Conservation (phyloP, 2,888 invertebrate species). For the Dorcus hopei region DNA sequence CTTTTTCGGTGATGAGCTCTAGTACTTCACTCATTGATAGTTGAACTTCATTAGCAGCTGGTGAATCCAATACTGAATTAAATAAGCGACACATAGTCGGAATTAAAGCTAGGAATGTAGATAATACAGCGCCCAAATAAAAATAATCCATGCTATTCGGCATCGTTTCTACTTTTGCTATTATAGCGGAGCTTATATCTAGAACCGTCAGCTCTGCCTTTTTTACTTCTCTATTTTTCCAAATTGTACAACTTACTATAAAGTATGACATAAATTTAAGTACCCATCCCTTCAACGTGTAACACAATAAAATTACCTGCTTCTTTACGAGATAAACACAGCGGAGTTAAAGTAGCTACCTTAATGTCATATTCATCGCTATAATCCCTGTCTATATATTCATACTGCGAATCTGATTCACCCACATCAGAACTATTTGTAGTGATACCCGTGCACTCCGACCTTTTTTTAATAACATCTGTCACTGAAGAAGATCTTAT, state of each 20-base stretch:
- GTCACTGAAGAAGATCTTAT: conserved; percentile 4
- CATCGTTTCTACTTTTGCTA: conserved; percentile 82
- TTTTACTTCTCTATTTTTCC: conserved; percentile 86
- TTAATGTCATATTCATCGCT: conserved; percentile 14
- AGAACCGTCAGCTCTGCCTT: conserved; percentile 91
- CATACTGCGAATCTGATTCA: conserved; percentile 18
- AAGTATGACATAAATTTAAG: conserved; percentile 3
- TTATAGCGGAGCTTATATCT: conserved; percentile 93
- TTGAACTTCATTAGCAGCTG: conserved; percentile 36
- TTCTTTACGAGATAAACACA: conserved; percentile 19
- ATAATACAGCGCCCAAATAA: conserved; percentile 63
- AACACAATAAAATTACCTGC: conserved; percentile 8
- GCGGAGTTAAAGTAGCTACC: conserved; percentile 13
- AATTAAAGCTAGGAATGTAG: conserved; percentile 59
- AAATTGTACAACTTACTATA: conserved; percentile 91
- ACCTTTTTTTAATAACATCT: conserved; percentile 11
- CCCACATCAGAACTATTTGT: conserved; percentile 15
- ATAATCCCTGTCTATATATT: conserved; percentile 15
- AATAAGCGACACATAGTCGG: conserved; percentile 58
- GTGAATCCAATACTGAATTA: conserved; percentile 42
- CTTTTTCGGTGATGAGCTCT: conserved; percentile 37
- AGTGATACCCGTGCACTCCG: conserved; percentile 13
- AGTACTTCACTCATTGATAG: conserved; percentile 33
- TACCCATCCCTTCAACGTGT: not conserved
- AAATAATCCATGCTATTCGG: conserved; percentile 78